A percentile compares a stretch with the other conserved stretches of the same genome.
phyloP scores from a whole-genome alignment of 92 coral and sea anemone species.

The Epizoanthus ramosus region DNA sequence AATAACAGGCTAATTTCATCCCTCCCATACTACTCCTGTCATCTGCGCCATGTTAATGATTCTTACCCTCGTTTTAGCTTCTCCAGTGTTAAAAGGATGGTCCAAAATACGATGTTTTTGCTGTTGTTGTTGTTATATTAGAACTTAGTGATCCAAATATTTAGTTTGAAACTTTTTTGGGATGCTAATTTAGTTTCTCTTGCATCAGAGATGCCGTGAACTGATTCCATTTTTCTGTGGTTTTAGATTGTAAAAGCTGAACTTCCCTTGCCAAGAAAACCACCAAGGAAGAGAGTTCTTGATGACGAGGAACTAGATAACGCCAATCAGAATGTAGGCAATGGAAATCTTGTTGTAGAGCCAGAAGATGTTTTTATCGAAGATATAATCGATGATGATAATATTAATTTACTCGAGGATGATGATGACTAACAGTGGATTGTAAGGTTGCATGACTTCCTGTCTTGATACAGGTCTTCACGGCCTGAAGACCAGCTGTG shows the following conservation, averaged over 20 bases:
- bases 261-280: constrained; percentile 63
- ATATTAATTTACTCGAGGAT: background rate
- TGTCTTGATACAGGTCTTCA: background rate
- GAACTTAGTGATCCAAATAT: background rate
- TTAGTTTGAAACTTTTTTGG: background rate
- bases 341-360: background rate
- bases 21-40: no score
- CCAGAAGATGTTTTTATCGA: background rate
- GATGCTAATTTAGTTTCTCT: background rate
- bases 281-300: constrained; percentile 80
- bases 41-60: no score
- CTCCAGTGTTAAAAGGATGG: no score
- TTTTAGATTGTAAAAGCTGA: constrained; percentile 63
- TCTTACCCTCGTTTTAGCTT: no score
- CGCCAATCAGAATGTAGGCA: background rate
- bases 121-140: no score
- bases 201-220: background rate
- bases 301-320: constrained; percentile 49
- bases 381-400: background rate
- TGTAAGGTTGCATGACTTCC: background rate
- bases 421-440: background rate
- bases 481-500: background rate
- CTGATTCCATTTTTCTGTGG: background rate
- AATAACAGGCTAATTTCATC: no score
- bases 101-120: no score